Base-by-base conservation (phyloP, 1,140 invertebrate genomes). In the Habropoda laboriosa region DNA sequence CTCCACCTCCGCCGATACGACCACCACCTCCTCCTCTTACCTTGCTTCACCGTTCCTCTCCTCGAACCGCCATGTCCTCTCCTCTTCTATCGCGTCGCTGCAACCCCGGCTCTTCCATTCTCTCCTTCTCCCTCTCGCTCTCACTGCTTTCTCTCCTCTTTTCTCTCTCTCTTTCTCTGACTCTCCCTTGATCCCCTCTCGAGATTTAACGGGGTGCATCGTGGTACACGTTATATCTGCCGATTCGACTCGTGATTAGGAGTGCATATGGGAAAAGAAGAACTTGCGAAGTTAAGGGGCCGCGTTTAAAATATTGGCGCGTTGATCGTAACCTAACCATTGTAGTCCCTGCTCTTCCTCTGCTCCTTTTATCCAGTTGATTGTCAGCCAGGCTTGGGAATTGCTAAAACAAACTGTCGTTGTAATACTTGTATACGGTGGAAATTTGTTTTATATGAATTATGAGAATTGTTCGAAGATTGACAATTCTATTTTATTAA, bases 191-290 rank as follows among this genome's bases (percentile, higher is more conserved):
- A 61, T 85, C 67, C 67, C 73, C 64, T 86, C 80, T 35, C 38
- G 60, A 73, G 60, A 76, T 81, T 86, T 67, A 79, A 87, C 81
- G 66, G 85, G 85, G 85, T 86, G 77, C 81, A 71, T 70, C 73
- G 40, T 47, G 47, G 67, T 71, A 42, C 58, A 70, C 32, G 60
- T 53, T 80, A 40, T 73, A 66, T 53, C 58, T 72, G 45, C 66
- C 55, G 75, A 78, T 78, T 55, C 75, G 75, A 78, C 42, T 78
- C 67, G 55, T 60, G 67, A 78, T 78, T 78, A 78, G 75, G 55
- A 71, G 55, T 47, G 55, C 67, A 60, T 78, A 71, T 78, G 67
- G 75, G 55, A 78, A 78, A 60, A 71, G 66, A 42, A 77, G 53
- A 57, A 51, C 66, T 42, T 18, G 55, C 55, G 66, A 70, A 58